Percentiles rank a stretch among this genome's conserved stretches.
phyloP scores from a whole-genome alignment of 2,888 invertebrate genomes.

The Phengaris alcon region DNA sequence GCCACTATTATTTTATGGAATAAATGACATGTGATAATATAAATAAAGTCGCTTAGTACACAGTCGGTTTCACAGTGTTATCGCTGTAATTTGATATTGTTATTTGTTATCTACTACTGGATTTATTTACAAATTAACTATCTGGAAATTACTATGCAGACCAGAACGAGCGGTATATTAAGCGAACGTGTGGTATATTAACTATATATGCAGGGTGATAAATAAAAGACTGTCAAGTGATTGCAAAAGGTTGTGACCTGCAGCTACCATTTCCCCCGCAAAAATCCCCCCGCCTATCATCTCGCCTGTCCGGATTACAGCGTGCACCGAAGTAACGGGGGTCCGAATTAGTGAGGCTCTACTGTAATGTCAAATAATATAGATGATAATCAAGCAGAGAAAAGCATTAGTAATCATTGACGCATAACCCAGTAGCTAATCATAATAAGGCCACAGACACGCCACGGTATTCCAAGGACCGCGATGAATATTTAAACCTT shows the following conservation, averaged over 20 bases:
- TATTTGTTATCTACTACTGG: background rate
- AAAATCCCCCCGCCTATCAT: no score
- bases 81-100: constrained; percentile 5
- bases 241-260: no score
- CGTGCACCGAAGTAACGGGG: no score
- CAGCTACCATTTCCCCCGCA: no score
- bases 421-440: background rate
- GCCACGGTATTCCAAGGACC: constrained; percentile 28
- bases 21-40: no score
- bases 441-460: constrained; percentile 12
- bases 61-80: background rate
- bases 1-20: background rate
- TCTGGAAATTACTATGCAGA: background rate
- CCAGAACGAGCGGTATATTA: no score
- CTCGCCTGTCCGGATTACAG: no score
- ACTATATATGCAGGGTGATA: no score
- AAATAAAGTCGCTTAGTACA: background rate
- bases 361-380: background rate
- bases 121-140: constrained; percentile 2
- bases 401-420: background rate
- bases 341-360: no score
- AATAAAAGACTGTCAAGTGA: no score
- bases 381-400: background rate
- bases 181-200: no score
- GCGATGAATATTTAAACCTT: constrained; percentile 33